Evolutionary conservation across 2,113 vertebrate genomes (phyloP).

Genomic region (Rhinoderma darwinii): DNA sequence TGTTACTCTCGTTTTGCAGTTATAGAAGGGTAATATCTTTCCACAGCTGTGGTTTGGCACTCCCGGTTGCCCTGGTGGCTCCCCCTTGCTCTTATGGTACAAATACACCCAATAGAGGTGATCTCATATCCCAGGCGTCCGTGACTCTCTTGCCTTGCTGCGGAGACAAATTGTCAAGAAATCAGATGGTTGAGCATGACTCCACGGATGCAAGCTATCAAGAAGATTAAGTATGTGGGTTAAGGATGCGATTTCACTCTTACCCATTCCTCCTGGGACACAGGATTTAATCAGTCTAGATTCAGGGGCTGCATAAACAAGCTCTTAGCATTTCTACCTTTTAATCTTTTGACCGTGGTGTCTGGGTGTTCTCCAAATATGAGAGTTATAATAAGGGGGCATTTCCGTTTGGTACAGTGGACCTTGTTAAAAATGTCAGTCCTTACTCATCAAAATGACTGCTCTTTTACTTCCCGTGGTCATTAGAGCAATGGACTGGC

Average conservation of each 20-base stretch:
- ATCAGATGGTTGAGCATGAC: constrained; percentile 57
- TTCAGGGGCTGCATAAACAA: constrained; percentile 55
- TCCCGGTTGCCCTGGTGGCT: not conserved
- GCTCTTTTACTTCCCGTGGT: constrained; percentile 46
- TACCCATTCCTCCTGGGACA: constrained; percentile 54
- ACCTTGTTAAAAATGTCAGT: constrained; percentile 53
- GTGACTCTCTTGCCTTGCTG: constrained; percentile 49
- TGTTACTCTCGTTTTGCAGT: not conserved
- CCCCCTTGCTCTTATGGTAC: not conserved
- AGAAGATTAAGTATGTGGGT: constrained; percentile 60
- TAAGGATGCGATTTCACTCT: constrained; percentile 57
- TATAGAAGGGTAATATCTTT: not conserved
- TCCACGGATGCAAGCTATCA: constrained; percentile 58
- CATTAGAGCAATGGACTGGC: constrained; percentile 49
- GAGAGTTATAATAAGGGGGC: constrained; percentile 38
- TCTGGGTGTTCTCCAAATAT: constrained; percentile 27
- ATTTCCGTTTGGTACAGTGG: constrained; percentile 29
- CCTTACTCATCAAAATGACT: constrained; percentile 42
- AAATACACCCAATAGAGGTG: constrained; percentile 35
- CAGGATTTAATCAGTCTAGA: constrained; percentile 58
- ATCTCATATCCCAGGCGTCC: constrained; percentile 49
- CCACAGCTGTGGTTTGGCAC: constrained; percentile 21
- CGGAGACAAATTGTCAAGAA: constrained; percentile 57
- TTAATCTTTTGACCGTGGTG: constrained; percentile 49
- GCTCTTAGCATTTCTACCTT: constrained; percentile 56